Evolutionary conservation across 2,888 invertebrate species (phyloP), one percentile per base, ranked within the genome.

Genomic region (Pristionchus entomophagus): DNA sequence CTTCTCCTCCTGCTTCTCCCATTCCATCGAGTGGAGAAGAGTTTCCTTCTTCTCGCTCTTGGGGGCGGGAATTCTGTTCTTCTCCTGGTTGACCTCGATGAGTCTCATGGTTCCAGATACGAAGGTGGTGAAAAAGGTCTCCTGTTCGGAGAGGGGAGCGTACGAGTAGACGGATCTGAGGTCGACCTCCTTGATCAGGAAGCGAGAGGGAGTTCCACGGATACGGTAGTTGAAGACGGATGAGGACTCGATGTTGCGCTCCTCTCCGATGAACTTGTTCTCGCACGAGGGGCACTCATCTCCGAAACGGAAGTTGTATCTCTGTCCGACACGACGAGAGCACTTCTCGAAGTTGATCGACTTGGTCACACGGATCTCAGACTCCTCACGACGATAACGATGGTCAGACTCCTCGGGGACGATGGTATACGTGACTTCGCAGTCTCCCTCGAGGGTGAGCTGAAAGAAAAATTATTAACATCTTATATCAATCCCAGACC

Each of bases 301-400:
- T 84, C 77, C 77, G 85, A 88, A 88, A 29, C 89, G 88, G 77
- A 87, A 85, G 80, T 87, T 88, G 84, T 90, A 89, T 35, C 78
- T 38, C 65, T 80, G 56, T 35, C 88, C 88, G 45, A 94, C 93
- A 86, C 93, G 92, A 83, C 91, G 88, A 85, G 86, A 87, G 92
- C 94, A 94, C 87, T 93, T 93, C 86, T 94, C 92, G 91, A 94
- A 94, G 93, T 94, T 94, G 88, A 94, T 91, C 51, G 94, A 87
- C 84, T 90, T 90, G 86, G 88, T 88, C 86, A 88, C 86, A 56
- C 86, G 81, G 77, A 87, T 87, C 51, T 85, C 56, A 51, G 86
- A 86, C 51, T 83, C 45, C 56, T 88, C 88, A 41, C 32, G 29
- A 10, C 62, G 84, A n/a, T n/a, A n/a, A n/a, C n/a, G n/a, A n/a